Percentiles rank a stretch among this genome's conserved stretches.
Evolutionary conservation across 2,113 vertebrate genomes (phyloP).

Genomic region (Herpailurus yagouaroundi): DNA sequence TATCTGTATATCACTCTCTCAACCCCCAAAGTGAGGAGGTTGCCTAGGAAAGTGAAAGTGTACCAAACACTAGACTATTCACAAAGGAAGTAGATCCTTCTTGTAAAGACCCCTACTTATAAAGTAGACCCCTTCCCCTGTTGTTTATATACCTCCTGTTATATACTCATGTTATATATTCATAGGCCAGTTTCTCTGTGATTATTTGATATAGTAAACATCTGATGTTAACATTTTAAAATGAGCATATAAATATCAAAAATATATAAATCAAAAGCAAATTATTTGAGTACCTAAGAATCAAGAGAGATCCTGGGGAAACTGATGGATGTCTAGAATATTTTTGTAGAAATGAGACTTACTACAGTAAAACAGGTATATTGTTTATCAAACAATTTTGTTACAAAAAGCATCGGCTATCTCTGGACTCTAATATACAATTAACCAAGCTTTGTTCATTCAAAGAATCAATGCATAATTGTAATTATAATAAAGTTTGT

Average conservation of each 20-base stretch:
- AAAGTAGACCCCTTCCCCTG: neutral
- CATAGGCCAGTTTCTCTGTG: neutral
- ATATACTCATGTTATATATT: neutral
- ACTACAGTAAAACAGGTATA: neutral
- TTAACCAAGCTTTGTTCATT: neutral
- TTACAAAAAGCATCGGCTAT: neutral
- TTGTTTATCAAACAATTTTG: constrained; percentile 31
- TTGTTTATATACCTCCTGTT: neutral
- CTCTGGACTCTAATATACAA: neutral
- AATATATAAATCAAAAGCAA: constrained; percentile 1
- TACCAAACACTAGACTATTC: neutral
- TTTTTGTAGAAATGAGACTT: constrained; percentile 18
- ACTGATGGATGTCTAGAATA: neutral
- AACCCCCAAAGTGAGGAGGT: neutral
- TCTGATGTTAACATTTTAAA: neutral
- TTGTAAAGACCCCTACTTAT: neutral
- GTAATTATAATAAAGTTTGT: neutral
- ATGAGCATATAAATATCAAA: neutral
- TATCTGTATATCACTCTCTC: neutral
- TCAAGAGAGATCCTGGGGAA: neutral
- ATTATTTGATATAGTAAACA: neutral
- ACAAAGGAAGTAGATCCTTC: neutral
- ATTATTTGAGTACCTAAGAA: constrained; percentile 5
- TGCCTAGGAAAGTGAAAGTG: neutral
- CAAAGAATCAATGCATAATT: neutral